Percentiles rank a stretch among this genome's conserved stretches.
Evolutionary conservation across 2,888 invertebrate genomes (phyloP).

Genomic region (Candidula unifasciata): DNA sequence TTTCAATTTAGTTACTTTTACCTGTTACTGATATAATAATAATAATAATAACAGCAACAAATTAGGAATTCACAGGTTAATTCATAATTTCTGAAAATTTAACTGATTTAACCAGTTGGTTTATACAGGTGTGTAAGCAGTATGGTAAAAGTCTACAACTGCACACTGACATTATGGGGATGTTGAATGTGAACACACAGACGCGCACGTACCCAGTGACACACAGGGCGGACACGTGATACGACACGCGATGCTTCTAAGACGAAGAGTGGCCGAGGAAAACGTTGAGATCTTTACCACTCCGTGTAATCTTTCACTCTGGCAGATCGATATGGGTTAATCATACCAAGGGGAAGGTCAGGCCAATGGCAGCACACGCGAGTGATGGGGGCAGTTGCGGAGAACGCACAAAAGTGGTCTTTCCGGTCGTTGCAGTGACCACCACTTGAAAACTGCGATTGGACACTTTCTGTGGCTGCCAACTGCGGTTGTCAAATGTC

Average conservation of each 20-base stretch:
- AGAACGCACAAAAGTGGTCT: neutral
- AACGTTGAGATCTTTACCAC: conserved; percentile 5
- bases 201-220: neutral
- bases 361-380: neutral
- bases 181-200: neutral
- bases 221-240: neutral
- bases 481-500: neutral
- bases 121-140: too few species aligned
- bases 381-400: neutral
- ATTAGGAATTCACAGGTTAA: too few species aligned
- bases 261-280: neutral
- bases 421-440: neutral
- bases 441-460: neutral
- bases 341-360: conserved; percentile 11
- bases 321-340: conserved; percentile 35
- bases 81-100: too few species aligned
- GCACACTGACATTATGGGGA: neutral
- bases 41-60: too few species aligned
- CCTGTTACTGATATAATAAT: too few species aligned
- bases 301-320: neutral
- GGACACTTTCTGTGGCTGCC: neutral
- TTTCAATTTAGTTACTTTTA: too few species aligned
- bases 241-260: neutral
- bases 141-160: neutral
- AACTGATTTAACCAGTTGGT: too few species aligned